Evolutionary conservation across 2,888 invertebrate genomes (phyloP).

Genomic region (Drosophila tanythrix): DNA sequence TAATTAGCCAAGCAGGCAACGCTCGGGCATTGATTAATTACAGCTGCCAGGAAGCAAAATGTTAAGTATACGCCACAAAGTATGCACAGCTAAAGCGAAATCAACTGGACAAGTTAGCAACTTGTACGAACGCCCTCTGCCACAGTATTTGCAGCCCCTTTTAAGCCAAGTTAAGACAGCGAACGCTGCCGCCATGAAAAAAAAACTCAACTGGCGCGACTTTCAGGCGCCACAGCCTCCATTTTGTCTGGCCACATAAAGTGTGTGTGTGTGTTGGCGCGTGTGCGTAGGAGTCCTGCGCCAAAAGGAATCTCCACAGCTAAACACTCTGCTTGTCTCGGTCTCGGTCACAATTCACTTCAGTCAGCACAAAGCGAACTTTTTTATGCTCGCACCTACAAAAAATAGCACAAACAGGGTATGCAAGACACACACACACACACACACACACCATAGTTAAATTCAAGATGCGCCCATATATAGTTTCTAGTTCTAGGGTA

Average conservation of each 20-base stretch:
- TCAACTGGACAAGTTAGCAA: constrained; percentile 17
- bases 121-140: neutral
- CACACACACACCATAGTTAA: no score
- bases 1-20: constrained; percentile 46
- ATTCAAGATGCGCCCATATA: neutral
- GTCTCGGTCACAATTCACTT: constrained; percentile 26
- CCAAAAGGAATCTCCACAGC: constrained; percentile 52
- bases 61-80: constrained; percentile 55
- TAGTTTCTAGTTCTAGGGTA: constrained; percentile 9
- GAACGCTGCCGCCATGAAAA: constrained; percentile 74
- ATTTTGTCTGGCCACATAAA: constrained; percentile 81
- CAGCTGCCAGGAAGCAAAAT: constrained; percentile 1
- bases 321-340: constrained; percentile 32
- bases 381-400: constrained; percentile 11
- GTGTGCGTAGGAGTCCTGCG: constrained; percentile 56
- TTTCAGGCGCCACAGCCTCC: constrained; percentile 83
- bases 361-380: constrained; percentile 44
- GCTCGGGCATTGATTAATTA: constrained; percentile 40
- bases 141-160: constrained; percentile 3
- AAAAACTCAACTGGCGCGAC: constrained; percentile 84
- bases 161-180: constrained; percentile 50
- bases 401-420: neutral
- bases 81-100: constrained; percentile 21
- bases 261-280: constrained; percentile 38
- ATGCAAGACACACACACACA: constrained; percentile 7